Evolutionary conservation across 1,140 invertebrate species (phyloP), one percentile per base, ranked within the genome.

Genomic region (Formica selysi): DNA sequence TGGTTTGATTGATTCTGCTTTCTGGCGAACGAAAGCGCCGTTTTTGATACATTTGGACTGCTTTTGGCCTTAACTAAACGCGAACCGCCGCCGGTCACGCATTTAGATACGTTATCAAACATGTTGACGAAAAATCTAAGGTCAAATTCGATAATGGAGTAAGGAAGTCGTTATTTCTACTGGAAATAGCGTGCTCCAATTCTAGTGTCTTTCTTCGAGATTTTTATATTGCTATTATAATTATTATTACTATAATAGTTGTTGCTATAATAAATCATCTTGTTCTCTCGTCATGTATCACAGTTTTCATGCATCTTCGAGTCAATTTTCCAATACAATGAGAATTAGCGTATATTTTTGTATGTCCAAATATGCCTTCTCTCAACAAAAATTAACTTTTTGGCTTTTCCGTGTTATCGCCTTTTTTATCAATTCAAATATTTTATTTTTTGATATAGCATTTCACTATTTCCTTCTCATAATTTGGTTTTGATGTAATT

Each of bases 21-120:
- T 76, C 59, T 87, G 0, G 71, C 1, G 0, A 76, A 65, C 0
- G 80, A 85, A n/a, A 87, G 41, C 0, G 79, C 48, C 11, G 87
- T 6, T 51, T 88, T 93, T 1, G 93, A 94, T 2, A 94, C 93
- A 32, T 94, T 95, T 0, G 94, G 94, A 57, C 87, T 94, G 76
- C 94, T 94, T 54, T 89, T 93, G 0, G 94, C 93, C 64, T 95
- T 94, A 26, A 94, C 78, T 32, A 94, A 71, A 26, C 91, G 76
- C 54, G 92, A 78, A 44, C 85, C 71, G 10, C 16, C 51, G 41
- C 38, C 79, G 22, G 32, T 3, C 26, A 70, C 11, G 81, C 76
- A 91, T 36, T 83, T 88, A 4, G 62, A 62, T 26, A 38, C 48
- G 65, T 67, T 89, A n/a, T 87, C 89, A 16, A 87, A 62, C 89